Evolutionary conservation across 1,140 invertebrate species (phyloP).

Genomic region (Aphis craccivora): DNA sequence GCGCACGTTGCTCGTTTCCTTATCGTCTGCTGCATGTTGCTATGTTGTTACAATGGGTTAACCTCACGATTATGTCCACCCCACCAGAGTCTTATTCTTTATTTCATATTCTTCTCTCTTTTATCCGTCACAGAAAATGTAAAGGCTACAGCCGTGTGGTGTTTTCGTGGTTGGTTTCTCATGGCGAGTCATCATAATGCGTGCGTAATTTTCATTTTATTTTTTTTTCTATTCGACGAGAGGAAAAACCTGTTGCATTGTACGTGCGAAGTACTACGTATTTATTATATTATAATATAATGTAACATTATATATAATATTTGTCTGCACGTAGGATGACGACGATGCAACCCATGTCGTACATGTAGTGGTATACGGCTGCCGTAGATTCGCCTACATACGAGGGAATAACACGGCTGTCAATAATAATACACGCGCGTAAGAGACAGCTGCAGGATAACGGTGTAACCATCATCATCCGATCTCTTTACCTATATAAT

Average conservation of each 20-base stretch:
- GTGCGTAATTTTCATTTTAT: background rate
- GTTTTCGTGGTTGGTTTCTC: background rate
- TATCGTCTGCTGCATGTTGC: background rate
- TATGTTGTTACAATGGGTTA: background rate
- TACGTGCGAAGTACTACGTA: background rate
- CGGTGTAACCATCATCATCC: slow-evolving; percentile 10
- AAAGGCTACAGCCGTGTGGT: background rate
- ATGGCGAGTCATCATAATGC: background rate
- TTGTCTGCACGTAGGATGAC: background rate
- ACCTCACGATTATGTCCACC: background rate
- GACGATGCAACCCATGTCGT: background rate
- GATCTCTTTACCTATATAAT: background rate
- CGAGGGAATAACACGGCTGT: slow-evolving; percentile 32
- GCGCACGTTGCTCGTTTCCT: background rate
- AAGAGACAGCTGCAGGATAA: slow-evolving; percentile 31
- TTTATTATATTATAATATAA: background rate
- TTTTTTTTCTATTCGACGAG: background rate
- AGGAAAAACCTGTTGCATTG: background rate
- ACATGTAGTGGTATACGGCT: background rate
- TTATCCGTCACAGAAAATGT: background rate
- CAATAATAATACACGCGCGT: background rate
- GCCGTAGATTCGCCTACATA: background rate
- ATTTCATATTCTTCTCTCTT: background rate
- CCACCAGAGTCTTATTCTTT: background rate
- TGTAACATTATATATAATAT: background rate